Evolutionary conservation across 2,113 vertebrate species (phyloP).

Genomic region (Calyptomena viridis): DNA sequence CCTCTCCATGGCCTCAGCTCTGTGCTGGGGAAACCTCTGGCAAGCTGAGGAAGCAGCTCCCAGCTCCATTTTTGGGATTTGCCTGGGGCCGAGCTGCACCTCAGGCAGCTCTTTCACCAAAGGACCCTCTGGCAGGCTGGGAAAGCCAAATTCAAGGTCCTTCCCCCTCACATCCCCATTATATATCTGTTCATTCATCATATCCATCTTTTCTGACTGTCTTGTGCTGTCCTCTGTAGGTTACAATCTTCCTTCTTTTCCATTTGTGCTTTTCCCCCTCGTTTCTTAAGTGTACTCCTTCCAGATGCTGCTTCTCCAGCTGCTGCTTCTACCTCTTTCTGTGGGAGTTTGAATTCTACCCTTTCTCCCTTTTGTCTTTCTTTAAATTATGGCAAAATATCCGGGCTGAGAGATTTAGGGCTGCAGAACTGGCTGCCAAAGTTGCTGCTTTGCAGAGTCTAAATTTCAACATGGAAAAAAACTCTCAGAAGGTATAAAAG

Average conservation of each 20-base stretch:
- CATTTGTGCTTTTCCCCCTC: fast-evolving
- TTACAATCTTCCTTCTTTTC: not conserved
- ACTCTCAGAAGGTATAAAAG: not conserved
- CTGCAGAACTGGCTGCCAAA: not conserved
- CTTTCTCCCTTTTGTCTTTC: not conserved
- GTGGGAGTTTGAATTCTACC: not conserved
- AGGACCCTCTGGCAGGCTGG: not conserved
- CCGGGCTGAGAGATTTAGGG: not conserved
- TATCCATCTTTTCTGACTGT: not conserved
- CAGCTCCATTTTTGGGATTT: not conserved
- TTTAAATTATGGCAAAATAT: not conserved
- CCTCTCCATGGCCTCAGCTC: not conserved
- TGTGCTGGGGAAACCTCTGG: not conserved
- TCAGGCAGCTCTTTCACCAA: fast-evolving
- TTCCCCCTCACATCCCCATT: not conserved
- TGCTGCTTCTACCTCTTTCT: not conserved
- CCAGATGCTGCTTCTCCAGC: not conserved
- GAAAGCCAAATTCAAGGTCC: not conserved
- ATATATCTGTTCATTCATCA: not conserved
- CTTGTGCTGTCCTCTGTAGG: constrained; percentile 55
- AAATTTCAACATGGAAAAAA: not conserved
- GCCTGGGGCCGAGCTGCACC: not conserved
- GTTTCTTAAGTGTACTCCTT: not conserved
- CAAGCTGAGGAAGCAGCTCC: not conserved
- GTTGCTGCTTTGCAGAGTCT: not conserved